Conservation (phyloP, 1,140 invertebrate genomes). For the Harpegnathos saltator region DNA sequence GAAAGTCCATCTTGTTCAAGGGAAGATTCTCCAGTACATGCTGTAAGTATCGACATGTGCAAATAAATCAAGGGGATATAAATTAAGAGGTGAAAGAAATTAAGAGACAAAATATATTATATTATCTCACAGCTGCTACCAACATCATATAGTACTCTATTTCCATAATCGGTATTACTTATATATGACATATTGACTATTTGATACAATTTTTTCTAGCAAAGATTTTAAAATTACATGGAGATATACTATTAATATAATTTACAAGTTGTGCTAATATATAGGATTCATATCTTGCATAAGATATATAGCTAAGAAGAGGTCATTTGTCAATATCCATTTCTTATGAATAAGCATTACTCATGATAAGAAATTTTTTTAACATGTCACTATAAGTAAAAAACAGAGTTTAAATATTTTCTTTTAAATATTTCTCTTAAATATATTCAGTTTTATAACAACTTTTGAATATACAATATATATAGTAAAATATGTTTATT, state of each 20-base stretch:
- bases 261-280: not conserved
- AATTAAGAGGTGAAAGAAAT: not conserved
- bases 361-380: not conserved
- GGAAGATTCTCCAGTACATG: constrained; percentile 71
- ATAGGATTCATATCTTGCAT: not conserved
- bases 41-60: constrained; percentile 69
- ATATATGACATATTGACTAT: too few relatives aligned
- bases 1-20: constrained; percentile 69
- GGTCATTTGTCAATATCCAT: too few relatives aligned
- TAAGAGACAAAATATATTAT: not conserved
- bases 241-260: not conserved
- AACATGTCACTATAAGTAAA: too few relatives aligned
- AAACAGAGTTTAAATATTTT: not conserved
- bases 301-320: constrained; percentile 4
- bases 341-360: too few relatives aligned
- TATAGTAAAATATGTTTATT: constrained; percentile 10
- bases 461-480: not conserved
- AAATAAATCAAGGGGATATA: too few relatives aligned
- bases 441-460: not conserved
- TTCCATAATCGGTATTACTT: too few relatives aligned
- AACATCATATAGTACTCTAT: too few relatives aligned
- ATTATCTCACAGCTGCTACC: not conserved
- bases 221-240: not conserved
- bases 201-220: too few relatives aligned
- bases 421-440: not conserved